Conservation (phyloP, 2,113 vertebrate genomes). For the Eolophus roseicapilla region DNA sequence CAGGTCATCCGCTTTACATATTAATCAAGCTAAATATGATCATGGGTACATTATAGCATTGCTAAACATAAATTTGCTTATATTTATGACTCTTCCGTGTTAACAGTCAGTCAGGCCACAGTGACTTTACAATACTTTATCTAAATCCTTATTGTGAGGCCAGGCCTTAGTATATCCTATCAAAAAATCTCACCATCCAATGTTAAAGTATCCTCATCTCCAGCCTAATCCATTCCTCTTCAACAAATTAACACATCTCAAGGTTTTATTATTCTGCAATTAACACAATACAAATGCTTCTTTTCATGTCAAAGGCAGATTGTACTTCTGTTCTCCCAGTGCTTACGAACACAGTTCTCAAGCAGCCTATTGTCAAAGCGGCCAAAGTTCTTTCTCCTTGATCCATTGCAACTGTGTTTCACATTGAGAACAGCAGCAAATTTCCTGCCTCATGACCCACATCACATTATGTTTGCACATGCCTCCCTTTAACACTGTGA, state of each 20-base stretch:
- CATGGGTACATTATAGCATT: not conserved
- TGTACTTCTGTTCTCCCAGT: not conserved
- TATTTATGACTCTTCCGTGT: not conserved
- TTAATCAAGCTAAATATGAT: not conserved
- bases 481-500: not conserved
- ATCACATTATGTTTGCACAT: rapidly evolving
- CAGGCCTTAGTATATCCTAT: not conserved
- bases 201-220: not conserved
- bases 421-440: not conserved
- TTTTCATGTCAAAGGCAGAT: not conserved
- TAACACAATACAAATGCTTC: not conserved
- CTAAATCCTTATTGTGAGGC: not conserved
- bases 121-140: not conserved
- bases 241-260: not conserved
- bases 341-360: not conserved
- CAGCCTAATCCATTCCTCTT: not conserved
- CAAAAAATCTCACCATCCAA: not conserved
- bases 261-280: not conserved
- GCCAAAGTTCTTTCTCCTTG: not conserved
- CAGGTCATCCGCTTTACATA: not conserved
- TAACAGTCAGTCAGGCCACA: not conserved
- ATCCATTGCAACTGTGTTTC: not conserved
- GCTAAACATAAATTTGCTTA: not conserved
- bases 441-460: not conserved
- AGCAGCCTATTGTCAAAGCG: not conserved